Percentiles rank a stretch among this genome's conserved stretches.
Evolutionary conservation across 2,797 vertebrate species (phyloP).

Genomic region (Tokudaia muenninki): DNA sequence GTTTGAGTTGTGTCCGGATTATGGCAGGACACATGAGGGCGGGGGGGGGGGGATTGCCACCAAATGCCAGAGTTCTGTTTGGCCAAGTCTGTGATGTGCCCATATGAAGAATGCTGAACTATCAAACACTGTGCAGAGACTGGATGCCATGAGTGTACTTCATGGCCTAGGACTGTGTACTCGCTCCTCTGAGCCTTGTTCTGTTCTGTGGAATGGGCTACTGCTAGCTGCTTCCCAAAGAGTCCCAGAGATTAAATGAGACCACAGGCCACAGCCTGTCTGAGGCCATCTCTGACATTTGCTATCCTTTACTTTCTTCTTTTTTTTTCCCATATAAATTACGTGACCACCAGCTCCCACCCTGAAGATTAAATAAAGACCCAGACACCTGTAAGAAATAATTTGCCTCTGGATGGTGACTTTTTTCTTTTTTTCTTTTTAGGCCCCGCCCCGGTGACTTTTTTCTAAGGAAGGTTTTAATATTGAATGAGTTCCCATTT

Average conservation of each 20-base stretch:
- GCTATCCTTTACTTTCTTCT: background rate
- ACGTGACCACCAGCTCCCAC: background rate
- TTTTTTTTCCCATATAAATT: background rate
- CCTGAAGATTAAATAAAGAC: conserved; percentile 15
- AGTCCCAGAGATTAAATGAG: background rate
- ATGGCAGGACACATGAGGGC: background rate
- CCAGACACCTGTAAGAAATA: conserved; percentile 19
- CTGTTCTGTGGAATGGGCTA: conserved; percentile 12
- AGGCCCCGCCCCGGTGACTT: too few relatives aligned
- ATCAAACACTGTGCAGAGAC: background rate
- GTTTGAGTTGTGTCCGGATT: background rate
- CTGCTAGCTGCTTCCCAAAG: background rate
- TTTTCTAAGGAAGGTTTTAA: conserved; percentile 56
- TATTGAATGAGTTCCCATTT: conserved; percentile 58
- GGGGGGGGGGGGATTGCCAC: background rate
- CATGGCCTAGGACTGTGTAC: background rate
- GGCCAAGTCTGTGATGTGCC: background rate
- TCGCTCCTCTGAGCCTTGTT: conserved; percentile 23
- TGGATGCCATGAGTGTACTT: background rate
- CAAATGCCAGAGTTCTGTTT: background rate
- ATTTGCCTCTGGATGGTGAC: conserved; percentile 9
- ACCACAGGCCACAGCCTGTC: background rate
- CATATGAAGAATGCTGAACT: background rate
- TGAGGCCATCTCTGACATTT: background rate
- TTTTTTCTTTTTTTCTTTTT: too few relatives aligned